phyloP scores from a whole-genome alignment of 2,113 vertebrate genomes.

The Naja naja region DNA sequence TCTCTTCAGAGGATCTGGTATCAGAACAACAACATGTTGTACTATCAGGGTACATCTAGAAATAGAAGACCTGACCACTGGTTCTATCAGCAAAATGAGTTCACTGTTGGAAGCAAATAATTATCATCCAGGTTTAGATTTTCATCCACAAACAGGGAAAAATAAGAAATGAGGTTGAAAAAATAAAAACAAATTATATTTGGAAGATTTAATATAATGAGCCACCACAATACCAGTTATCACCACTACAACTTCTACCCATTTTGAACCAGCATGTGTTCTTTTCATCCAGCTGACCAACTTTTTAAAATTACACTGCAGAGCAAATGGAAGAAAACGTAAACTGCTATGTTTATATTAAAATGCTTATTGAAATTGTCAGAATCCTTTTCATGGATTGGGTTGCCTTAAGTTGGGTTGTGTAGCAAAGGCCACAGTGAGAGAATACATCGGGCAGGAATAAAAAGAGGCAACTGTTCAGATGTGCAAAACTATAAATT shows the following conservation, averaged over 20 bases:
- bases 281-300: not conserved
- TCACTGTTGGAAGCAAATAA: not conserved
- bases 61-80: not conserved
- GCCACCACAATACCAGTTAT: not conserved
- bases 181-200: not conserved
- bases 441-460: not conserved
- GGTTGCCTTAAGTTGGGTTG: not conserved
- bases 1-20: not conserved
- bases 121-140: not conserved
- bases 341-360: slow-evolving; percentile 10
- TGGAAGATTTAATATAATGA: not conserved
- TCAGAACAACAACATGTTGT: not conserved
- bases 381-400: not conserved
- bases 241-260: too few relatives aligned
- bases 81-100: not conserved
- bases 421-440: not conserved
- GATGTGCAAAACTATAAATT: not conserved
- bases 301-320: not conserved
- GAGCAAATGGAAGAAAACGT: not conserved
- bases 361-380: not conserved
- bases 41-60: not conserved
- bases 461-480: not conserved
- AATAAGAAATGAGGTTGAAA: not conserved
- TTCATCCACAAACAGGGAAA: not conserved
- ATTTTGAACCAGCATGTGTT: not conserved